A percentile compares a stretch with the other conserved stretches of the same genome.
phyloP scores from a whole-genome alignment of 2,797 vertebrate genomes.

The Nothura maculosa region DNA sequence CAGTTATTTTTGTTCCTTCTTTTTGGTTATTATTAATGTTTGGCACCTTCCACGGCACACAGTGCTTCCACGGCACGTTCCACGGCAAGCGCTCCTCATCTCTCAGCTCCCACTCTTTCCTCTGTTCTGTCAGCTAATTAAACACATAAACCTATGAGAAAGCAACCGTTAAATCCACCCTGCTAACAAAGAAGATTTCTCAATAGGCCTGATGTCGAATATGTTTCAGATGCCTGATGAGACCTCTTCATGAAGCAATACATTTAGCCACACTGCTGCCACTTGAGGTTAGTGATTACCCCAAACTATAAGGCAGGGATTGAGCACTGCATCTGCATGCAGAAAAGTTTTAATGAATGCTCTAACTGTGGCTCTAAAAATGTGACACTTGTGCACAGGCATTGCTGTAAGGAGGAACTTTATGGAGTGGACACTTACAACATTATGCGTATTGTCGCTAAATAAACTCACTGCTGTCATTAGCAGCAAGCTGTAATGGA shows the following conservation, averaged over 20 bases:
- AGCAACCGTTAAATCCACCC: slow-evolving; percentile 6
- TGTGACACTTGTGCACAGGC: neutral
- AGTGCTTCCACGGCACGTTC: neutral
- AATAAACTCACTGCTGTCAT: neutral
- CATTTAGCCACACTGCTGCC: neutral
- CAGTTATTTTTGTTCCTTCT: neutral
- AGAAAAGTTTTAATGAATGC: slow-evolving; percentile 16
- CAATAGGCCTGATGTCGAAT: neutral
- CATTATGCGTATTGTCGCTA: neutral
- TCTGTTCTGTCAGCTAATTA: slow-evolving; percentile 61
- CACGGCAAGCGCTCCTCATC: neutral
- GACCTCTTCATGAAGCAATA: slow-evolving; percentile 15
- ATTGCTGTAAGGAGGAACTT: neutral
- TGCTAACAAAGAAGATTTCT: slow-evolving; percentile 29
- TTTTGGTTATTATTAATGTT: slow-evolving; percentile 13
- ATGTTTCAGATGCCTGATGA: slow-evolving; percentile 12
- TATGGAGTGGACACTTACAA: neutral
- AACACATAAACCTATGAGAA: slow-evolving; percentile 51
- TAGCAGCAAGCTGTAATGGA: neutral
- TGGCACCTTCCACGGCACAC: neutral
- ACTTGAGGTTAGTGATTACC: neutral
- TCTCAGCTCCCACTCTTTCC: slow-evolving; percentile 13
- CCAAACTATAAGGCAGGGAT: neutral
- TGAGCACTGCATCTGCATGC: neutral
- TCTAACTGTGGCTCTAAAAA: neutral